Evolutionary conservation across 1,140 invertebrate species (phyloP).

Genomic region (Paraescarpia echinospica): DNA sequence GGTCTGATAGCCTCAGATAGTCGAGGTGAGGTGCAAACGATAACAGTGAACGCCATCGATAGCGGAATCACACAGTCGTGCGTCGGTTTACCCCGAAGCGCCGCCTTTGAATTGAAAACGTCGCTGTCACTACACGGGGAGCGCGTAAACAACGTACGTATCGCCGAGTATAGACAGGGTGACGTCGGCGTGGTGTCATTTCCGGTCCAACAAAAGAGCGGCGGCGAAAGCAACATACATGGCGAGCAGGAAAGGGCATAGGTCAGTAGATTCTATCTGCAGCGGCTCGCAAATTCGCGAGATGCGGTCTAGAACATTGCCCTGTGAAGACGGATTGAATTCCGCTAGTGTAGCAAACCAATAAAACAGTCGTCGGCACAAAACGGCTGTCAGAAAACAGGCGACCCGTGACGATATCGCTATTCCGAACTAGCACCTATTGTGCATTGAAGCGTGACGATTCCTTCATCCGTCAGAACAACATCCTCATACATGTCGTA

Average conservation of each 20-base stretch:
- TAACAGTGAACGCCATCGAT: neutral
- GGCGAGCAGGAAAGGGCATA: neutral
- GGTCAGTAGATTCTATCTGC: neutral
- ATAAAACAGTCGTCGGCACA: neutral
- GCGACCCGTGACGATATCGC: neutral
- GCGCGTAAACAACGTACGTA: neutral
- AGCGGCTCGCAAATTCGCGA: neutral
- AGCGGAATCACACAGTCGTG: neutral
- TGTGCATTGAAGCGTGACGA: neutral
- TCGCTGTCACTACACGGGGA: neutral
- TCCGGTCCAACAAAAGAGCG: neutral
- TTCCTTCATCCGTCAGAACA: neutral
- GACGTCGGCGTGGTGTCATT: neutral
- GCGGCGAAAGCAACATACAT: neutral
- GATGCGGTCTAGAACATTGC: neutral
- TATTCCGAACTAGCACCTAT: neutral
- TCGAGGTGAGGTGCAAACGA: neutral
- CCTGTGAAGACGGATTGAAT: neutral
- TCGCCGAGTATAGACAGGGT: neutral
- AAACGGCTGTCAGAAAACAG: neutral
- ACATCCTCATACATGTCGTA: neutral
- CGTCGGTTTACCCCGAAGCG: neutral
- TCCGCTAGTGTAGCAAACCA: neutral
- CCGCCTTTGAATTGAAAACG: too few relatives aligned
- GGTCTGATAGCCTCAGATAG: neutral